Base-by-base conservation (phyloP, 2,888 invertebrate genomes). In the Stratiomys singularior region DNA sequence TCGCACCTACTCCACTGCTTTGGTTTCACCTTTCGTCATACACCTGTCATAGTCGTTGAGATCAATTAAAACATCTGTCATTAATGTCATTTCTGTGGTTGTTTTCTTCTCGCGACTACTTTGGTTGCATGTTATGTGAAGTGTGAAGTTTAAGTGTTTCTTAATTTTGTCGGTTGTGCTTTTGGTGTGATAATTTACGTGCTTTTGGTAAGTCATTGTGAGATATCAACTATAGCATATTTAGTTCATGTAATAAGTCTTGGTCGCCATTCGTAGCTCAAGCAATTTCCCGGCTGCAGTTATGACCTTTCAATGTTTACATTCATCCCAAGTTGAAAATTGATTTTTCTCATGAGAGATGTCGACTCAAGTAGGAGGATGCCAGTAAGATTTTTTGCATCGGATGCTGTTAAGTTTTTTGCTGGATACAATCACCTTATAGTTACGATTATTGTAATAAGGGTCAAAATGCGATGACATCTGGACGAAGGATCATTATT, bases 21-120 rank as follows among this genome's bases (percentile, higher is more conserved):
- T 25, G 47, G 15, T 23, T 46, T 46, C 47, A 66, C 66, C 44
- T 37, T 37, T 66, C 66, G 21, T n/a, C 15, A 15, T 1, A 23
- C 69, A 69, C 23, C 46, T 69, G 69, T 69, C 69, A 69, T 28
- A 15, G 28, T n/a, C 64, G 60, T 5, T 5, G 23, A 25, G 5
- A n/a, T 11, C 60, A 23, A 60, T 25, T 21, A 37, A 9, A 9
- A 9, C 37, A 60, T 60, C 60, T 60, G 60, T 60, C 60, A 60
- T 25, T 60, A 60, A 25, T 67, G 67, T 44, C 67, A 67, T 18
- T 37, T 44, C 21, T 11, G n/a, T 52, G 52, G 52, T 71, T 47
- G 71, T 71, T 71, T 71, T 71, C 23, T 47, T 9, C 37, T 25
- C 25, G 1, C 25, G 5, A 15, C 25, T 60, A 13, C 64, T 27